Evolutionary conservation across 92 coral and sea anemone genomes (phyloP).

Genomic region (Parazoanthus atlanticus): DNA sequence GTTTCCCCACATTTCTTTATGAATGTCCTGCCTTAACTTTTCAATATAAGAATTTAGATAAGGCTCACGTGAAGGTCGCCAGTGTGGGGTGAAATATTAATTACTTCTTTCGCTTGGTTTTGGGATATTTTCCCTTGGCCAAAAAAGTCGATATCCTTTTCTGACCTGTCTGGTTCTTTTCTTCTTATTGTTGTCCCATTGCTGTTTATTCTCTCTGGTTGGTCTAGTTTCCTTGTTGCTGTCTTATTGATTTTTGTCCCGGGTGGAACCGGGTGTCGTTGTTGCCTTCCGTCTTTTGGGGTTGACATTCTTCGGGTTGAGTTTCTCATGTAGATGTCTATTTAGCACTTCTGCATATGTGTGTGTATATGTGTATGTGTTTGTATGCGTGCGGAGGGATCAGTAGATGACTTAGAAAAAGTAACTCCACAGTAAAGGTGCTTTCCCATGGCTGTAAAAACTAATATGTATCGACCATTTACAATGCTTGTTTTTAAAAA

Average conservation of each 20-base stretch:
- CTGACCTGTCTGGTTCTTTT: constrained; percentile 1
- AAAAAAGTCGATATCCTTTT: constrained; percentile 20
- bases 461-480: no score
- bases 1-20: no score
- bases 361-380: no score
- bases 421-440: no score
- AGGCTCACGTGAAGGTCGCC: no score
- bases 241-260: constrained; percentile 2
- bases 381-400: no score
- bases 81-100: background rate
- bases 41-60: no score
- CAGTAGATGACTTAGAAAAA: no score
- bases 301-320: constrained; percentile 24
- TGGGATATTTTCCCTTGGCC: constrained; percentile 6
- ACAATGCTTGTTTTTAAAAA: no score
- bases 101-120: constrained; percentile 8
- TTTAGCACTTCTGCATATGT: constrained; percentile 22
- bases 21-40: no score
- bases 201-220: constrained; percentile 5
- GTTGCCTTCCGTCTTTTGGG: constrained; percentile 12
- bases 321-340: constrained; percentile 28
- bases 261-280: constrained; percentile 8
- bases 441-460: no score
- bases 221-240: constrained; percentile 2
- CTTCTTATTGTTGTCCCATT: constrained; percentile 25